Conservation (phyloP, 1,140 invertebrate genomes). For the Scaptomyza hsui region DNA sequence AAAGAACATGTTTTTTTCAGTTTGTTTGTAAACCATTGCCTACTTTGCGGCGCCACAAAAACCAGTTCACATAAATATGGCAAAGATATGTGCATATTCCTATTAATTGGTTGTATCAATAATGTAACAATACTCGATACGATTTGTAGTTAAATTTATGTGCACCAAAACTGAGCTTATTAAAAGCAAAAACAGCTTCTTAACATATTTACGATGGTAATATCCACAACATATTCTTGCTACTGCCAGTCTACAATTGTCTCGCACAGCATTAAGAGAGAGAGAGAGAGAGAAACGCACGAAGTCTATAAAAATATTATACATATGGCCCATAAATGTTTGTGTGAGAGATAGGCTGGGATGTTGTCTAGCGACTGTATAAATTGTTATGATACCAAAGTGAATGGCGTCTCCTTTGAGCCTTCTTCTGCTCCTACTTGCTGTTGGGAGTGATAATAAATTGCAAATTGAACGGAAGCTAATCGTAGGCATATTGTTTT, state of each 20-base stretch:
- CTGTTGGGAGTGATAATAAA: conserved; percentile 29
- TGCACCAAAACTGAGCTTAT: conserved; percentile 28
- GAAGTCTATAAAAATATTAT: conserved; percentile 67
- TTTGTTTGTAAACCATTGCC: not conserved
- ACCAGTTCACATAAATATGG: conserved; percentile 27
- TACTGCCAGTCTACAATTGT: conserved; percentile 41
- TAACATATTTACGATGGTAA: conserved; percentile 50
- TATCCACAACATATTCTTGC: conserved; percentile 16
- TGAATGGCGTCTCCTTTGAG: not conserved
- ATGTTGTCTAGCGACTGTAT: conserved; percentile 28
- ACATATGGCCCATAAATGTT: conserved; percentile 46
- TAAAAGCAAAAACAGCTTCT: conserved; percentile 17
- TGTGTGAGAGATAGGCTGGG: not conserved
- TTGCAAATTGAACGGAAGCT: conserved; percentile 59
- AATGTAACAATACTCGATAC: conserved; percentile 14
- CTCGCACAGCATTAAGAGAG: conserved; percentile 32
- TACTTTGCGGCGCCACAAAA: conserved; percentile 25
- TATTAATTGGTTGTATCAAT: conserved; percentile 47
- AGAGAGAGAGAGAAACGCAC: no score
- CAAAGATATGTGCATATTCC: conserved; percentile 17
- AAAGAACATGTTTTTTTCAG: no score
- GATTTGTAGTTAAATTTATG: conserved; percentile 32
- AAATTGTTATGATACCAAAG: conserved; percentile 24
- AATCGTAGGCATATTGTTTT: conserved; percentile 55
- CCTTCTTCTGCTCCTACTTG: not conserved